A percentile compares a stretch with the other conserved stretches of the same genome.
phyloP scores from a whole-genome alignment of 2,888 invertebrate species.

The Hetaerina titia region DNA sequence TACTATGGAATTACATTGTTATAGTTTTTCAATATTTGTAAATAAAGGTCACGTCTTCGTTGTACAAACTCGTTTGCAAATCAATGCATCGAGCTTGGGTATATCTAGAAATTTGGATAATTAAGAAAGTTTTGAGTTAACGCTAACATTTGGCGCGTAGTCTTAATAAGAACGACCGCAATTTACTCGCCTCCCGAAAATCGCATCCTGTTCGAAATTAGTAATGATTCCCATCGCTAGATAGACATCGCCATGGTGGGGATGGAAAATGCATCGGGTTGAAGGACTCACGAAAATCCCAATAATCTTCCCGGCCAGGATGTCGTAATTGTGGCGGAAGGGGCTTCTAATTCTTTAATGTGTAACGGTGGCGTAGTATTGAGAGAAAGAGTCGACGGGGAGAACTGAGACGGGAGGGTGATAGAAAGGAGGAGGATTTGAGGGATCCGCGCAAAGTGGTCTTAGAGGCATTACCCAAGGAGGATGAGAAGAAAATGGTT shows the following conservation, averaged over 20 bases:
- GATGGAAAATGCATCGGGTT: background rate
- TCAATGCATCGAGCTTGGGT: too few relatives aligned
- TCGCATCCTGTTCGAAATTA: background rate
- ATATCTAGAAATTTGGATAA: too few relatives aligned
- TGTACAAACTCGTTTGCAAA: too few relatives aligned
- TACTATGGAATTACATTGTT: too few relatives aligned
- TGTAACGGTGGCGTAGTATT: conserved; percentile 8
- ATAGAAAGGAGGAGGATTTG: background rate
- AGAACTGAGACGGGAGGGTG: background rate
- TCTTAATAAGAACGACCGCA: too few relatives aligned
- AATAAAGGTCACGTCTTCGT: too few relatives aligned
- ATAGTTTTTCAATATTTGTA: too few relatives aligned
- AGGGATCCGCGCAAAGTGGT: conserved; percentile 12
- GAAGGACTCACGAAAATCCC: background rate
- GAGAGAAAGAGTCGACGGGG: background rate
- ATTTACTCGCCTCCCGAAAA: background rate
- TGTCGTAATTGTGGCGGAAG: background rate
- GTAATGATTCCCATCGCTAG: background rate
- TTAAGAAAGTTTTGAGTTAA: too few relatives aligned
- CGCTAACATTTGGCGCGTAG: too few relatives aligned
- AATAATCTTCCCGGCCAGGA: background rate
- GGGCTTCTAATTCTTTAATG: background rate
- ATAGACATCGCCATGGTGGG: background rate
- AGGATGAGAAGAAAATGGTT: conserved; percentile 1
- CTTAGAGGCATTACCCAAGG: background rate